Base-by-base conservation (phyloP, 2,888 invertebrate genomes). In the Drosophila subquinaria region DNA sequence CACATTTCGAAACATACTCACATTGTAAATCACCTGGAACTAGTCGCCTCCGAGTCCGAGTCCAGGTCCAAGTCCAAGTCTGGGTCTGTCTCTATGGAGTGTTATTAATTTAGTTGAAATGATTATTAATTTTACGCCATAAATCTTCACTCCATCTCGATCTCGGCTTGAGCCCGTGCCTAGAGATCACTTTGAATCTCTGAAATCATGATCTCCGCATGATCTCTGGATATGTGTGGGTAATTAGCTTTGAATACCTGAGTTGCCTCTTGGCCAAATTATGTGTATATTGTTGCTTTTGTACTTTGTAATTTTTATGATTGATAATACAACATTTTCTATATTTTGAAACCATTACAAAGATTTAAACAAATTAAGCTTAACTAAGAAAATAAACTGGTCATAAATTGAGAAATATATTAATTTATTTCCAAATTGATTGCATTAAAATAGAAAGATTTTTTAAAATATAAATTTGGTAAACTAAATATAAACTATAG, bases 81-180 rank as follows among this genome's bases (percentile, higher is more conserved):
- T 35, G 11, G 5, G 38, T 59, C 59, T 52, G 9, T n/a, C 20
- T 45, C 52, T 45, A 51, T 35, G 57, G 35, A n/a, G 70, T 56
- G 69, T 86, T 86, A 90, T 90, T 86, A 86, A 86, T 90, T 86
- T 82, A 84, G 84, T 76, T 87, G 69, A 84, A 90, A 90, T 76
- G 84, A 88, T 90, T 90, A 86, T 86, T 86, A 89, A 86, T 86
- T 90, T 76, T 59, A 45, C 47, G 52, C 62, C 85, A 90, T 86
- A 76, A 87, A 90, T 86, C 90, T 90, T 52, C 11, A 13, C 20
- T 43, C n/a, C 15, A 40, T 38, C 27, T 11, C 13, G 9, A n/a
- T 43, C 79, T 38, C 74, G 20, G 79, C 79, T 67, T 67, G 79
- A 75, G 57, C 68, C 53, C 56, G 50, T 45, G 56, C 45, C 56